Evolutionary conservation across 1,140 invertebrate genomes (phyloP).

Genomic region (Nasonia longicornis): DNA sequence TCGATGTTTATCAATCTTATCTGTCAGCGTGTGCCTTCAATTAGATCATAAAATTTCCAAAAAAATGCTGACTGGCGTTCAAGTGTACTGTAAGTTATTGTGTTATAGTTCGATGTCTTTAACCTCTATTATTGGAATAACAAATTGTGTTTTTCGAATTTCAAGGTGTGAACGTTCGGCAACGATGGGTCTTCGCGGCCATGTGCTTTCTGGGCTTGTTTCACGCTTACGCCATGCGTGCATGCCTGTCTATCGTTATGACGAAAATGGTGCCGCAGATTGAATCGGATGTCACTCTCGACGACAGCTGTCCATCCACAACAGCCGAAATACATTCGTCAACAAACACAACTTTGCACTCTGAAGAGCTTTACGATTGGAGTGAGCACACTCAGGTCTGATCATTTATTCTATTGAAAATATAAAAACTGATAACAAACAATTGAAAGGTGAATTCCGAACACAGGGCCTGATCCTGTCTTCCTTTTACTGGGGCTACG

Average conservation of each 20-base stretch:
- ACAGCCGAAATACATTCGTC: not conserved
- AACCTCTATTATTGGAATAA: too few relatives aligned
- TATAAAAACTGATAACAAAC: not conserved
- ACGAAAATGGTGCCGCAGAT: constrained; percentile 1
- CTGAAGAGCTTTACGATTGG: not conserved
- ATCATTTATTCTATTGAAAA: not conserved
- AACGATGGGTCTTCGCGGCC: constrained; percentile 81
- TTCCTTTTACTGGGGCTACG: constrained; percentile 21
- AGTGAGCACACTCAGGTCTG: constrained; percentile 8
- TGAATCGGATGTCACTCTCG: not conserved
- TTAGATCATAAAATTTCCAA: too few relatives aligned
- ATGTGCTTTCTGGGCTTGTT: constrained; percentile 88
- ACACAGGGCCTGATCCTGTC: constrained; percentile 1
- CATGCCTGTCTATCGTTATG: not conserved
- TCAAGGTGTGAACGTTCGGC: constrained; percentile 51
- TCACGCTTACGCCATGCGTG: constrained; percentile 80
- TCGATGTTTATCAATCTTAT: too few relatives aligned
- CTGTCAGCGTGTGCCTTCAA: too few relatives aligned
- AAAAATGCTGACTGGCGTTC: too few relatives aligned
- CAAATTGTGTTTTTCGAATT: too few relatives aligned
- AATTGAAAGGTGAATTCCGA: not conserved
- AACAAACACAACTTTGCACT: not conserved
- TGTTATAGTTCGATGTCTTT: too few relatives aligned
- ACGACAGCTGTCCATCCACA: not conserved
- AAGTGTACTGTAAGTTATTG: too few relatives aligned